Percentiles rank a stretch among this genome's conserved stretches.
phyloP scores from a whole-genome alignment of 1,140 invertebrate genomes.

The Zaprionus inermis region DNA sequence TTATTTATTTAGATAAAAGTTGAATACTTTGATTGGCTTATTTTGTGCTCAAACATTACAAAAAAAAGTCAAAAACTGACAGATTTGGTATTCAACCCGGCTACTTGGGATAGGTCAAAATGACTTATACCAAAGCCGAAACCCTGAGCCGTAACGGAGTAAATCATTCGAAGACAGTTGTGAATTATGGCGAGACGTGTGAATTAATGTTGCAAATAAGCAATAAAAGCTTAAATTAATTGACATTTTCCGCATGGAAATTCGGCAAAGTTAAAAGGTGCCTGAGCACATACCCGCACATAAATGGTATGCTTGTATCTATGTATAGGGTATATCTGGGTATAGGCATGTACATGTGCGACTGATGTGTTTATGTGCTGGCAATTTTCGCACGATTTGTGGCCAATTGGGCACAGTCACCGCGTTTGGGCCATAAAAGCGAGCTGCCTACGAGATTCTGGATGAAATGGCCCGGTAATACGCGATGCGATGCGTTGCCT shows the following conservation, averaged over 20 bases:
- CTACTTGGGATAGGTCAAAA: background rate
- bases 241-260: constrained; percentile 58
- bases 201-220: constrained; percentile 36
- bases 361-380: constrained; percentile 22
- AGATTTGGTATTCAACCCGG: background rate
- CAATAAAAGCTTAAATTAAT: constrained; percentile 77
- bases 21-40: background rate
- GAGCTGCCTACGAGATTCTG: constrained; percentile 24
- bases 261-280: constrained; percentile 23
- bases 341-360: background rate
- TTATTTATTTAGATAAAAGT: too few relatives aligned
- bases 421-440: constrained; percentile 48
- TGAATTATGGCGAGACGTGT: constrained; percentile 20
- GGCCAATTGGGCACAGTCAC: constrained; percentile 54
- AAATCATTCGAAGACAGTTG: constrained; percentile 34
- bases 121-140: background rate
- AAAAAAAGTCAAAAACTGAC: too few relatives aligned
- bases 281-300: background rate
- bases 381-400: constrained; percentile 66
- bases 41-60: too few relatives aligned
- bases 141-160: constrained; percentile 1
- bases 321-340: background rate
- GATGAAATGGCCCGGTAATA: constrained; percentile 27
- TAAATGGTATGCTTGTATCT: background rate
- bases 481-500: constrained; percentile 10